phyloP scores from a whole-genome alignment of 2,888 invertebrate species.

The Nomada fabriciana region DNA sequence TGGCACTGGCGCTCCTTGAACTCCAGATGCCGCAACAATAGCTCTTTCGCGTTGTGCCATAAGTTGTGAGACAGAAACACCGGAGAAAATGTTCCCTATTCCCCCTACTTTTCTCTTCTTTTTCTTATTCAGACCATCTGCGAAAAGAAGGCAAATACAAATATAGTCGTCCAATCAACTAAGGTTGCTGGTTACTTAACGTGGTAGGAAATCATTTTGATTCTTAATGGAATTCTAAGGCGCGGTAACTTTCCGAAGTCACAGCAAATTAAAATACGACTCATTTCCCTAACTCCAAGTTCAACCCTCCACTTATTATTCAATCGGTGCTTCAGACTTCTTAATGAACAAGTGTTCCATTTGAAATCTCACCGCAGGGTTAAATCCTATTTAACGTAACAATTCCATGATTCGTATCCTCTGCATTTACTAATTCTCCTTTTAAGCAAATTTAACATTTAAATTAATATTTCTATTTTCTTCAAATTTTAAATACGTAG shows the following conservation, averaged over 20 bases:
- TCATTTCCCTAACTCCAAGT: slow-evolving; percentile 57
- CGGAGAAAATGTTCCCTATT: slow-evolving; percentile 86
- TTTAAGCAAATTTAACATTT: slow-evolving; percentile 1
- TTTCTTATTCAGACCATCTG: slow-evolving; percentile 85
- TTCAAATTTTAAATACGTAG: background rate
- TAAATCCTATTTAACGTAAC: slow-evolving; percentile 64
- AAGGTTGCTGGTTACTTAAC: background rate
- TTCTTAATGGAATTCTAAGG: slow-evolving; percentile 28
- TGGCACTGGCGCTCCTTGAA: slow-evolving; percentile 75
- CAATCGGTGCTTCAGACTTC: slow-evolving; percentile 50
- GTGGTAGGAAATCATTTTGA: slow-evolving; percentile 29
- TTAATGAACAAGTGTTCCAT: slow-evolving; percentile 66
- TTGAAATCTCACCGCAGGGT: slow-evolving; percentile 60
- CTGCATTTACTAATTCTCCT: slow-evolving; percentile 38
- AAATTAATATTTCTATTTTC: background rate
- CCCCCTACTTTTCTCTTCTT: slow-evolving; percentile 89
- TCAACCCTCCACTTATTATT: slow-evolving; percentile 59
- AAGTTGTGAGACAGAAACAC: slow-evolving; percentile 88
- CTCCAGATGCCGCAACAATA: slow-evolving; percentile 75
- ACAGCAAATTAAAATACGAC: slow-evolving; percentile 52
- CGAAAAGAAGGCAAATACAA: slow-evolving; percentile 60
- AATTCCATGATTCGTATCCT: slow-evolving; percentile 41
- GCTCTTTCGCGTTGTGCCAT: slow-evolving; percentile 87
- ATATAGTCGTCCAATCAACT: background rate
- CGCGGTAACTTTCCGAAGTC: slow-evolving; percentile 26